Percentiles rank a stretch among this genome's conserved stretches.
Conservation (phyloP, 1,140 invertebrate genomes). For the Drosophila erecta region DNA sequence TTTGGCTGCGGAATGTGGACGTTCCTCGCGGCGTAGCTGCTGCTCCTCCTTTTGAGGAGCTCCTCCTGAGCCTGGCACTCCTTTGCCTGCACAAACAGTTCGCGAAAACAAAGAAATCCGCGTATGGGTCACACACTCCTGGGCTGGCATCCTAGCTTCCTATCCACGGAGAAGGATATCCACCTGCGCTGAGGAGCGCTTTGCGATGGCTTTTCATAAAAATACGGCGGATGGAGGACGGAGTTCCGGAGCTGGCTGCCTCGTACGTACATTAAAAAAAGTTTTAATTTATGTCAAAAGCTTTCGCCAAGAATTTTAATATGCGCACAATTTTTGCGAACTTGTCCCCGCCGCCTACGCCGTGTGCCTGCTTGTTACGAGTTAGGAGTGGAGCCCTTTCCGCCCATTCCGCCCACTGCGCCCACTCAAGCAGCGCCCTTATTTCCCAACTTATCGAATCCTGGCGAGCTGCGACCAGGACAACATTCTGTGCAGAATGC, state of each 20-base stretch:
- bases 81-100: constrained; percentile 11
- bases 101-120: constrained; percentile 12
- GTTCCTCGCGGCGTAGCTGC: background rate
- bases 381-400: background rate
- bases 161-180: background rate
- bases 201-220: constrained; percentile 4
- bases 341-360: constrained; percentile 35
- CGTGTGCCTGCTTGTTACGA: background rate
- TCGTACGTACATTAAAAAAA: constrained; percentile 52
- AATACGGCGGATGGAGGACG: constrained; percentile 7
- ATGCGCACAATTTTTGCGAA: constrained; percentile 81
- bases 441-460: constrained; percentile 8
- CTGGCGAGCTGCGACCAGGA: background rate
- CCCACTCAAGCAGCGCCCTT: background rate
- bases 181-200: background rate
- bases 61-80: too few species aligned
- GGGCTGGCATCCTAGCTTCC: constrained; percentile 9
- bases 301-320: constrained; percentile 84
- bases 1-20: background rate
- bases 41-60: background rate
- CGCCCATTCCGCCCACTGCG: background rate
- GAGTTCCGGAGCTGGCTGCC: background rate
- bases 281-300: constrained; percentile 84
- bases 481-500: constrained; percentile 1
- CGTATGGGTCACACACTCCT: background rate